phyloP scores from a whole-genome alignment of 2,113 vertebrate genomes.

The Pseudonaja textilis region DNA sequence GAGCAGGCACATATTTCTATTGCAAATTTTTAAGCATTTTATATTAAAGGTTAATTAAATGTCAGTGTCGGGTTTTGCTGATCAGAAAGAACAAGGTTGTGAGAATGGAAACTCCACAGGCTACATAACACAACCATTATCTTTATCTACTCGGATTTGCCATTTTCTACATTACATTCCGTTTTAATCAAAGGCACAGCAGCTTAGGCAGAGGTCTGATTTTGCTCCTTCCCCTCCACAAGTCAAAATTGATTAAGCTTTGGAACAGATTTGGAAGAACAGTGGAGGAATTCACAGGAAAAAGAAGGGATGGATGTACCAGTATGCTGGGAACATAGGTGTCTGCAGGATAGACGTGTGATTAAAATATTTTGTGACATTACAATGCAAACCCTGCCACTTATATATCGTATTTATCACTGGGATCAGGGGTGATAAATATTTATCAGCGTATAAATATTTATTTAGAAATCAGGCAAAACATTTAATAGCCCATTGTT shows the following conservation, averaged over 20 bases:
- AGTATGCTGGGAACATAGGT: background rate
- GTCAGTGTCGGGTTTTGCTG: background rate
- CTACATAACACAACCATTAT: background rate
- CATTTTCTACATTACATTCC: background rate
- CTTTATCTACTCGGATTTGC: background rate
- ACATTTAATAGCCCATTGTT: background rate
- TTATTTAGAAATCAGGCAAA: background rate
- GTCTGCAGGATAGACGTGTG: background rate
- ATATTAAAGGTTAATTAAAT: background rate
- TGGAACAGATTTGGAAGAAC: background rate
- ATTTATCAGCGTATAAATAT: too few relatives aligned
- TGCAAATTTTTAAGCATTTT: background rate
- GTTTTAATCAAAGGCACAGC: background rate
- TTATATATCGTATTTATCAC: background rate
- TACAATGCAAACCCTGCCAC: background rate
- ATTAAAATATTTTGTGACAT: background rate
- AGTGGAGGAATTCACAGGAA: background rate
- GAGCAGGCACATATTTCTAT: background rate
- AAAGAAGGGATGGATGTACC: background rate
- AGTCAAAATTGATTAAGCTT: background rate
- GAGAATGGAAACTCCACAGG: background rate
- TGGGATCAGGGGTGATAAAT: background rate
- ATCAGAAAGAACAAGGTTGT: background rate
- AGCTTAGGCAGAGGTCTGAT: background rate
- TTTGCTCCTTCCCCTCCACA: background rate